Evolutionary conservation across 2,888 invertebrate species (phyloP).

Genomic region (Galerucella pusilla): DNA sequence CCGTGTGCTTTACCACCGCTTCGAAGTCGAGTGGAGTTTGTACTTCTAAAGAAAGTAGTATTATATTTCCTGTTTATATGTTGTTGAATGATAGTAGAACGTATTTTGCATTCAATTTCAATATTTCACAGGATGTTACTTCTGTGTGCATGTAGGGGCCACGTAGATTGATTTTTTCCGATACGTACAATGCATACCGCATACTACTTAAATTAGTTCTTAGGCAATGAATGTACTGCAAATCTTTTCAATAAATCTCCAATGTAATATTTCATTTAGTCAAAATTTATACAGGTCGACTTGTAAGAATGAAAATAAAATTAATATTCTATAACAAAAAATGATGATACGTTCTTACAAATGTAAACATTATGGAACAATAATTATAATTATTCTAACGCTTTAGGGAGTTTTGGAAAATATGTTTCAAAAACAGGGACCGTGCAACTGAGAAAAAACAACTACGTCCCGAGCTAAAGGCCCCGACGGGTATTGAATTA

Average conservation of each 20-base stretch:
- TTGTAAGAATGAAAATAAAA: not conserved
- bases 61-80: not conserved
- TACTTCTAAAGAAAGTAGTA: not conserved
- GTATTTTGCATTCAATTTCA: conserved; percentile 37
- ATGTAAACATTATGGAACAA: too few relatives aligned
- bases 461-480: too few relatives aligned
- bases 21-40: too few relatives aligned
- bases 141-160: conserved; percentile 36
- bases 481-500: too few relatives aligned
- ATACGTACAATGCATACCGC: conserved; percentile 37
- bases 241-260: not conserved
- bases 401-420: too few relatives aligned
- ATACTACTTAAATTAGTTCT: conserved; percentile 10
- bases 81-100: conserved; percentile 17
- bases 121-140: conserved; percentile 34
- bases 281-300: not conserved
- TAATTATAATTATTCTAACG: too few relatives aligned
- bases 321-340: too few relatives aligned
- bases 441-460: too few relatives aligned
- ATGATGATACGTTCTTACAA: too few relatives aligned
- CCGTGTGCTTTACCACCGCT: too few relatives aligned
- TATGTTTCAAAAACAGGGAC: too few relatives aligned
- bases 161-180: conserved; percentile 38
- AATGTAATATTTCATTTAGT: not conserved
- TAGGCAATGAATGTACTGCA: not conserved